A percentile compares a stretch with the other conserved stretches of the same genome.
Evolutionary conservation across 92 coral and sea anemone species (phyloP).

Genomic region (Galaxea fascicularis): DNA sequence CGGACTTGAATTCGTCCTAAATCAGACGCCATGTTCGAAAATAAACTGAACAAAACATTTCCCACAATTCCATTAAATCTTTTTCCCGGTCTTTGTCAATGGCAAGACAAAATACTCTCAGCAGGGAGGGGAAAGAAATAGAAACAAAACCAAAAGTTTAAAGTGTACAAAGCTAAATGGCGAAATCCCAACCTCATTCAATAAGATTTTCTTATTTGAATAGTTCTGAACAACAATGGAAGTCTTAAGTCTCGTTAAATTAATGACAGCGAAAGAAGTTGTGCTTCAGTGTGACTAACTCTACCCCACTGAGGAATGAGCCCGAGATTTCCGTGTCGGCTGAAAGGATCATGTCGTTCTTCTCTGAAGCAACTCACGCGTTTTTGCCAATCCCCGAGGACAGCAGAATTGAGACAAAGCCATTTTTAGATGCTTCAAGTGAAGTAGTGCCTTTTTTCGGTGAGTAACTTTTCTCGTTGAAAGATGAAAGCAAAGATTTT

Average conservation of each 20-base stretch:
- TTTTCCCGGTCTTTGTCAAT: conserved; percentile 54
- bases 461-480: conserved; percentile 12
- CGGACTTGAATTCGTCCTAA: conserved; percentile 73
- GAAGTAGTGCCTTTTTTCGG: conserved; percentile 99
- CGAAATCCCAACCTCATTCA: background rate
- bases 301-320: conserved; percentile 23
- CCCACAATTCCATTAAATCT: conserved; percentile 60
- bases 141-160: background rate
- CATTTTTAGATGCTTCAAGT: conserved; percentile 90
- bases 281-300: too few species aligned
- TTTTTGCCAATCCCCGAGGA: conserved; percentile 86
- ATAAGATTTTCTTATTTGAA: background rate
- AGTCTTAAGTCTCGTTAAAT: too few species aligned
- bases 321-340: background rate
- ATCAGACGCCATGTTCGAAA: conserved; percentile 82
- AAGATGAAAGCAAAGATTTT: background rate
- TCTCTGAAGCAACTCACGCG: conserved; percentile 83
- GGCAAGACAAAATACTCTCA: conserved; percentile 14
- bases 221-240: background rate
- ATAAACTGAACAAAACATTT: conserved; percentile 82
- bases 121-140: background rate
- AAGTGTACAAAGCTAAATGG: background rate
- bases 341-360: conserved; percentile 80
- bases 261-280: background rate
- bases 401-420: conserved; percentile 80